Evolutionary conservation across 1,140 invertebrate genomes (phyloP), one percentile per base, ranked within the genome.

Genomic region (Anthonomus grandis): DNA sequence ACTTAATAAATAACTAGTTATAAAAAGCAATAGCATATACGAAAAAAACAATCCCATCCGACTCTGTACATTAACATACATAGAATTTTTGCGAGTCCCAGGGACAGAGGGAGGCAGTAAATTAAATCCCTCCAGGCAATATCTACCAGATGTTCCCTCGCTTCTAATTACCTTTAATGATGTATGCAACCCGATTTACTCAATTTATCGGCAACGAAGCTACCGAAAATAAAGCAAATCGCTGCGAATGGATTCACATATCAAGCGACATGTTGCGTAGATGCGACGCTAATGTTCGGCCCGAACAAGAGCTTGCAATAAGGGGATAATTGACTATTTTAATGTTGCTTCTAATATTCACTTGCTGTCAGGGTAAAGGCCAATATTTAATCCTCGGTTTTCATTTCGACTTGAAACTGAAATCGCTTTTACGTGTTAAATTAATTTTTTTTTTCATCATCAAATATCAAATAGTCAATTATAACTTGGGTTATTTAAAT

Each of bases 111-210:
- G n/a, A 12, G 34, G 25, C 42, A 52, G 46, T 59, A 59, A 59
- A 59, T 59, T 42, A 45, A 25, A 19, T 27, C 39, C 37, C 42
- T 52, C 23, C 31, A n/a, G 47, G 47, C 31, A 57, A 57, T 57
- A 51, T 44, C 47, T 24, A 38, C 17, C 47, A 50, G 39, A 50
- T 51, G 47, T 15, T 46, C 12, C 31, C 57, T 37, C 37, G 44
- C 50, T 59, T 59, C 48, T 52, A 59, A 59, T 59, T 59, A 53
- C 57, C 42, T 59, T 59, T 59, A 59, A 59, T 59, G 57, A 59
- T 59, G 48, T 59, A 59, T 59, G 57, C 49, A 53, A 53, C 55
- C 55, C 25, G 55, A 49, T 57, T 57, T 48, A 48, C 27, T 59
- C 57, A 53, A 59, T 59, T 59, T 59, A 59, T 59, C 49, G 57